Conservation (phyloP, 2,113 vertebrate species). For the Poeciliopsis turrubarensis region DNA sequence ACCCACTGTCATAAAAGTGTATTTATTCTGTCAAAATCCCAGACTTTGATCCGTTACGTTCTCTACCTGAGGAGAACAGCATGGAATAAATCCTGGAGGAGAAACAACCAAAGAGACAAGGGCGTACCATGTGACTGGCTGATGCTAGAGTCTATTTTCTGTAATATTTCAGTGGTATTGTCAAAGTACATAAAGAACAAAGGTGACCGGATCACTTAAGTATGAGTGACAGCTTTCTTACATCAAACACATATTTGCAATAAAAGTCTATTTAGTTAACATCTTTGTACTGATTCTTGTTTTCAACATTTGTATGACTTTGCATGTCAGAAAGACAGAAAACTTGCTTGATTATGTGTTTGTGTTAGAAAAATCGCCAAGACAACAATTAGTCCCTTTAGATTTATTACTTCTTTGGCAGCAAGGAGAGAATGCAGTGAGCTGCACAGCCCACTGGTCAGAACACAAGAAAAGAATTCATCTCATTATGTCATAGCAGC, state of each 20-base stretch:
- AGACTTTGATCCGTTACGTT: background rate
- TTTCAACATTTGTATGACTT: background rate
- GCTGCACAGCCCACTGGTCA: no score
- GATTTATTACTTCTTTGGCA: no score
- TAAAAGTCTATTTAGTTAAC: background rate
- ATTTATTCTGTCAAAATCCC: background rate
- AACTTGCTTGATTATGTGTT: slow-evolving; percentile 3
- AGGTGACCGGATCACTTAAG: background rate
- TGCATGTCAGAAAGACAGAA: slow-evolving; percentile 33
- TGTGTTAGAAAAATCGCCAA: no score
- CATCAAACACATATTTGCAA: background rate
- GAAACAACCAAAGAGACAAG: background rate
- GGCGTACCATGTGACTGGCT: background rate
- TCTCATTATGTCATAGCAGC: no score
- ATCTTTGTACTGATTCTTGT: background rate
- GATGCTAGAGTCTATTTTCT: background rate
- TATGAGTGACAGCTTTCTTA: background rate
- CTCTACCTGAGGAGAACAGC: background rate
- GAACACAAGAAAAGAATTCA: no score
- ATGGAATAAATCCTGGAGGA: background rate
- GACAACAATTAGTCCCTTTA: no score
- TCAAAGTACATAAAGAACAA: background rate
- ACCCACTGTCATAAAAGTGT: background rate
- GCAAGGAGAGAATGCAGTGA: no score
- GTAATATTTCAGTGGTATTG: background rate